Conservation (phyloP, 2,797 vertebrate species). For the Ptychobarbus kaznakovi region DNA sequence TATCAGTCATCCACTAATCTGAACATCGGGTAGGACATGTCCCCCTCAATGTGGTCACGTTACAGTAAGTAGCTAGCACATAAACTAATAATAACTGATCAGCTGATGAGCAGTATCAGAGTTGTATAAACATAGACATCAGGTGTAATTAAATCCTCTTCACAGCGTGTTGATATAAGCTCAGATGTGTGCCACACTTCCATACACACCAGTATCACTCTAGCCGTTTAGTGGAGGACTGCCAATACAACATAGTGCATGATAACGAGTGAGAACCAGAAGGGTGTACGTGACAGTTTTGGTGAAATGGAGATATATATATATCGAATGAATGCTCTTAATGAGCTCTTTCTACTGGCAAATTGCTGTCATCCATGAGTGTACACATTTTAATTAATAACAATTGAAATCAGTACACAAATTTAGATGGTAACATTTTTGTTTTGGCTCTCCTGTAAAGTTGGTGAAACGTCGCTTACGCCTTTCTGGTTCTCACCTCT, state of each 20-base stretch:
- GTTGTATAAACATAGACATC: neutral
- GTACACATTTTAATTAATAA: too few species aligned
- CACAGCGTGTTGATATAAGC: neutral
- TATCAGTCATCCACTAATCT: neutral
- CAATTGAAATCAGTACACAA: too few species aligned
- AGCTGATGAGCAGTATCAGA: slow-evolving; percentile 27
- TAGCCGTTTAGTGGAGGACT: neutral
- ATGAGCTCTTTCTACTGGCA: too few species aligned
- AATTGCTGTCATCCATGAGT: too few species aligned
- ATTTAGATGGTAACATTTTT: too few species aligned
- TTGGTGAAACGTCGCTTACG: too few species aligned
- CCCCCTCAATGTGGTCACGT: neutral
- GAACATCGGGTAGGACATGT: neutral
- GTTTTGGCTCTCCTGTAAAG: too few species aligned
- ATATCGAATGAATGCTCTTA: too few species aligned
- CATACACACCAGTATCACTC: neutral
- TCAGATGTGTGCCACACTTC: neutral
- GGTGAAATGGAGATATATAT: too few species aligned
- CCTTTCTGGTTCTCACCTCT: too few species aligned
- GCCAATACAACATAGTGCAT: neutral
- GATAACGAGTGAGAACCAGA: neutral
- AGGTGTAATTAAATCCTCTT: slow-evolving; percentile 8
- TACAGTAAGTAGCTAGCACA: neutral
- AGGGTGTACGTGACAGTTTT: too few species aligned
- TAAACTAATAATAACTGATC: slow-evolving; percentile 29